These are phyloP conservation scores for Coreius guichenoti DNA, from an alignment of 2,797 vertebrate species.

Conservation along the genomic window DNA sequence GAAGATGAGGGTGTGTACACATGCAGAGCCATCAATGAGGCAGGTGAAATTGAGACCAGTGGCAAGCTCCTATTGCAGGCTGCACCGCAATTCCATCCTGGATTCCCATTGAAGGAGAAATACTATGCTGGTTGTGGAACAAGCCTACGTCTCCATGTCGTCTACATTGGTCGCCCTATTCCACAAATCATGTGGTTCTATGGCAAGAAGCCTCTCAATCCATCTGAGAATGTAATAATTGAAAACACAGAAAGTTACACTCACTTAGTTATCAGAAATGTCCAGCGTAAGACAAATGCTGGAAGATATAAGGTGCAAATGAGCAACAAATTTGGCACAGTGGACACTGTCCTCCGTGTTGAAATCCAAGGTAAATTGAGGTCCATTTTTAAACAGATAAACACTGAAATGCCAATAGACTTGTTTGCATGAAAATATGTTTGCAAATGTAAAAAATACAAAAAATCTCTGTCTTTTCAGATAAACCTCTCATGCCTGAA, in stretches of 20 bases:
- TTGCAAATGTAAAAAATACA: neutral
- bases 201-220: conserved; percentile 91
- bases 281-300: conserved; percentile 91
- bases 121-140: conserved; percentile 91
- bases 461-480: conserved; percentile 71
- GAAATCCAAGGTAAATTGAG: conserved; percentile 94
- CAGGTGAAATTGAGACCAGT: conserved; percentile 94
- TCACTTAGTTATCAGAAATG: conserved; percentile 95
- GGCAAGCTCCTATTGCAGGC: conserved; percentile 94
- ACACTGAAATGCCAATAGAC: neutral
- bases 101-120: conserved; percentile 96
- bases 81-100: conserved; percentile 93
- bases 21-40: conserved; percentile 92
- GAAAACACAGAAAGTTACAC: conserved; percentile 98
- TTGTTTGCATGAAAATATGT: neutral
- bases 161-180: conserved; percentile 96
- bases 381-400: neutral
- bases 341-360: conserved; percentile 90
- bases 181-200: conserved; percentile 99
- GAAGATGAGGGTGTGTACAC: conserved; percentile 98
- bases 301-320: conserved; percentile 98
- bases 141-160: conserved; percentile 93
- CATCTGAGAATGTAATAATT: conserved; percentile 89
- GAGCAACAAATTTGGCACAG: conserved; percentile 91
- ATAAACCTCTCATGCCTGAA: conserved; percentile 92